phyloP scores from a whole-genome alignment of 2,113 vertebrate genomes.

The Grammomys surdaster region DNA sequence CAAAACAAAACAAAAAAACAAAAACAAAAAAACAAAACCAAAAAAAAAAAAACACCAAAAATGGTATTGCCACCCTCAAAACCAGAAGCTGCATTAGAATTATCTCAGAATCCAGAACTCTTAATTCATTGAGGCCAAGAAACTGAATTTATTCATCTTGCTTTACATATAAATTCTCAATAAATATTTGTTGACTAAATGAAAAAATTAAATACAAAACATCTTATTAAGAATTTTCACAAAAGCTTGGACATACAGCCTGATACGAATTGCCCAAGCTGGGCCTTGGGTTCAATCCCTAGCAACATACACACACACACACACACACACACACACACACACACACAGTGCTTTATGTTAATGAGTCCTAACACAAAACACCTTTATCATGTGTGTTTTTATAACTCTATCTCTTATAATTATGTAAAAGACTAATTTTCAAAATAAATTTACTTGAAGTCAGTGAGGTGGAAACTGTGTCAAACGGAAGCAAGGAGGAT shows the following conservation, averaged over 20 bases:
- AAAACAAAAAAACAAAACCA: background rate
- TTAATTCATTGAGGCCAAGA: conserved; percentile 28
- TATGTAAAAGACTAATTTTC: background rate
- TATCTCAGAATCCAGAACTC: conserved; percentile 27
- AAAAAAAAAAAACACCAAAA: background rate
- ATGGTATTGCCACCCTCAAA: background rate
- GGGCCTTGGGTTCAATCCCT: background rate
- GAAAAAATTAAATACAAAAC: conserved; percentile 44
- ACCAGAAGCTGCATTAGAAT: background rate
- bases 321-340: background rate
- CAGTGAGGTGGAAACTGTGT: conserved; percentile 47
- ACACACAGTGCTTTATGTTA: background rate
- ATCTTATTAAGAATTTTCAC: conserved; percentile 48
- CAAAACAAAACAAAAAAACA: too few relatives aligned
- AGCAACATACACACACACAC: background rate
- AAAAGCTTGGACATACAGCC: background rate
- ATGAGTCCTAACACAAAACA: background rate
- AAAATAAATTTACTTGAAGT: conserved; percentile 26
- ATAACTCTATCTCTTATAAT: conserved; percentile 40
- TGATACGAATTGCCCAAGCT: background rate
- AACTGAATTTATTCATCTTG: background rate
- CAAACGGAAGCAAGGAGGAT: conserved; percentile 34
- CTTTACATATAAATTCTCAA: conserved; percentile 12
- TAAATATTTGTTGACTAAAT: conserved; percentile 49
- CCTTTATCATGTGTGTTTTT: conserved; percentile 48